phyloP scores from a whole-genome alignment of 2,797 vertebrate genomes.

The Diceros bicornis region DNA sequence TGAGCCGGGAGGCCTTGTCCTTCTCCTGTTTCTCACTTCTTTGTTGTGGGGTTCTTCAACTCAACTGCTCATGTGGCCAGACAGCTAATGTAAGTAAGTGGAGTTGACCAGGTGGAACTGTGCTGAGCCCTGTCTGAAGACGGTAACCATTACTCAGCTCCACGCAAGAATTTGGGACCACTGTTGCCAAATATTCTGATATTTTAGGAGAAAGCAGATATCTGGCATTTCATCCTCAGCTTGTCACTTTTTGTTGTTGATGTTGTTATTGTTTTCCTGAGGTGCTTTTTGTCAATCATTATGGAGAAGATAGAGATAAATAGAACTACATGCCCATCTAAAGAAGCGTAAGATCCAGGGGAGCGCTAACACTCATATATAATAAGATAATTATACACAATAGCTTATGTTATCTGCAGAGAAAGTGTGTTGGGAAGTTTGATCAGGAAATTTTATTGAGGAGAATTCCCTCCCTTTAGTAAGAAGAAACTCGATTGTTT shows the following conservation, averaged over 20 bases:
- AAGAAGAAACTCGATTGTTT: constrained; percentile 31
- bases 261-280: background rate
- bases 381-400: background rate
- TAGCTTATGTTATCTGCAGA: background rate
- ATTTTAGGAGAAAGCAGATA: constrained; percentile 39
- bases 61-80: background rate
- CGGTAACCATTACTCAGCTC: background rate
- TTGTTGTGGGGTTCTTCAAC: background rate
- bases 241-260: background rate
- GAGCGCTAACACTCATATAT: background rate
- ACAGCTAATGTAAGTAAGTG: background rate
- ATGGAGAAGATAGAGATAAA: constrained; percentile 44
- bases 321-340: background rate
- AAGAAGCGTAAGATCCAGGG: background rate
- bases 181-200: background rate
- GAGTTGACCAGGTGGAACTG: background rate
- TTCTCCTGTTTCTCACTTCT: background rate
- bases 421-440: background rate
- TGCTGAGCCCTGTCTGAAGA: background rate
- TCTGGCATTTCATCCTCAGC: background rate
- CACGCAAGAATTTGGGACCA: background rate
- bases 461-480: background rate
- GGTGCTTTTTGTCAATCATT: background rate
- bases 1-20: background rate
- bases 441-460: background rate